Conservation (phyloP, 1,140 invertebrate genomes). For the Dendroctonus valens region DNA sequence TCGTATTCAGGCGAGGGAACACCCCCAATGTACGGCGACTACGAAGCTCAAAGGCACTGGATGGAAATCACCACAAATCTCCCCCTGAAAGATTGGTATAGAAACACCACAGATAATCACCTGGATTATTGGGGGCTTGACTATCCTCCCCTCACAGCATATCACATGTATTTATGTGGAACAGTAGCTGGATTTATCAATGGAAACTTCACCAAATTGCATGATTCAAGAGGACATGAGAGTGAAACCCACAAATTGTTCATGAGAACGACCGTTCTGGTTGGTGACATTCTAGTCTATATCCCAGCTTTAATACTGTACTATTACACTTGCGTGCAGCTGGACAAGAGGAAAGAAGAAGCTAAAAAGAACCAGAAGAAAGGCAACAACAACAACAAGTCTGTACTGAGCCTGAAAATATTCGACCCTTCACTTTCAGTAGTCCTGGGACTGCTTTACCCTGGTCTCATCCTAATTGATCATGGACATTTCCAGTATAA, state of each 20-base stretch:
- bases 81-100: constrained; percentile 78
- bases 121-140: constrained; percentile 97
- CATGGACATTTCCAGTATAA: constrained; percentile 99
- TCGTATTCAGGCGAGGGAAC: constrained; percentile 78
- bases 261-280: constrained; percentile 86
- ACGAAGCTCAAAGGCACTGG: constrained; percentile 99
- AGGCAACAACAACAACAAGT: constrained; percentile 40
- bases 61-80: constrained; percentile 95
- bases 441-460: constrained; percentile 72
- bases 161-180: constrained; percentile 88
- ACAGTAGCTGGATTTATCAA: constrained; percentile 65
- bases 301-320: constrained; percentile 66
- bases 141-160: constrained; percentile 97
- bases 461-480: constrained; percentile 93
- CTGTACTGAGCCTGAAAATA: constrained; percentile 26
- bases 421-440: constrained; percentile 52
- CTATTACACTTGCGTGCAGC: constrained; percentile 43
- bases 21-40: constrained; percentile 96
- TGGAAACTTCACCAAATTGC: constrained; percentile 70
- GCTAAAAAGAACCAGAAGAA: constrained; percentile 44
- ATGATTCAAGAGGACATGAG: constrained; percentile 84
- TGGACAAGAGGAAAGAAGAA: constrained; percentile 23
- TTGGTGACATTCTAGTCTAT: constrained; percentile 77
- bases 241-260: constrained; percentile 84
- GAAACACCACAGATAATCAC: constrained; percentile 85